Conservation (phyloP, 2,888 invertebrate species). For the Protophormia terraenovae region DNA sequence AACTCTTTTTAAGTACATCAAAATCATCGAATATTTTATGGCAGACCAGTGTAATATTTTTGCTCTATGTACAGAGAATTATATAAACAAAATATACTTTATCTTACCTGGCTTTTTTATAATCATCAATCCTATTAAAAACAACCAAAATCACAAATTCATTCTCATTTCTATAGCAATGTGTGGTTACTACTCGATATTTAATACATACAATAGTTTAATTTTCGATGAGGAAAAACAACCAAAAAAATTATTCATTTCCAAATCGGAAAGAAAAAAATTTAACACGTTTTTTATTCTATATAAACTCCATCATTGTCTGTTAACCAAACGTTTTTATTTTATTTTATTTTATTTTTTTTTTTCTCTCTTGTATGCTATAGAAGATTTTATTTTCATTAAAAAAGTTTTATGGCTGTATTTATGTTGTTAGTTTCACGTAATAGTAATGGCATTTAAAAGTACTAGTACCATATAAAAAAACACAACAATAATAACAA, state of each 20-base stretch:
- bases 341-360: too few relatives aligned
- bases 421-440: slow-evolving; percentile 39
- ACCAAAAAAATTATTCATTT: neutral
- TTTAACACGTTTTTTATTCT: neutral
- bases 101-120: too few relatives aligned
- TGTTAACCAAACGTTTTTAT: neutral
- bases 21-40: too few relatives aligned
- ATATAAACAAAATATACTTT: too few relatives aligned
- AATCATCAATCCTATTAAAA: neutral
- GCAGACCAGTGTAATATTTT: too few relatives aligned
- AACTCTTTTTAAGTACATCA: too few relatives aligned
- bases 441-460: slow-evolving; percentile 35
- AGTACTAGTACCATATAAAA: neutral
- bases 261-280: neutral
- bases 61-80: too few relatives aligned
- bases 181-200: neutral
- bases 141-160: slow-evolving; percentile 9
- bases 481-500: neutral
- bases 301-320: neutral
- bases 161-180: neutral
- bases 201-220: neutral
- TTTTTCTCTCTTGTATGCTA: too few relatives aligned
- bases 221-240: slow-evolving; percentile 2
- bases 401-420: slow-evolving; percentile 57
- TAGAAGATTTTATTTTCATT: slow-evolving; percentile 51